Base-by-base conservation (phyloP, 2,888 invertebrate species). In the Steromphala cineraria region DNA sequence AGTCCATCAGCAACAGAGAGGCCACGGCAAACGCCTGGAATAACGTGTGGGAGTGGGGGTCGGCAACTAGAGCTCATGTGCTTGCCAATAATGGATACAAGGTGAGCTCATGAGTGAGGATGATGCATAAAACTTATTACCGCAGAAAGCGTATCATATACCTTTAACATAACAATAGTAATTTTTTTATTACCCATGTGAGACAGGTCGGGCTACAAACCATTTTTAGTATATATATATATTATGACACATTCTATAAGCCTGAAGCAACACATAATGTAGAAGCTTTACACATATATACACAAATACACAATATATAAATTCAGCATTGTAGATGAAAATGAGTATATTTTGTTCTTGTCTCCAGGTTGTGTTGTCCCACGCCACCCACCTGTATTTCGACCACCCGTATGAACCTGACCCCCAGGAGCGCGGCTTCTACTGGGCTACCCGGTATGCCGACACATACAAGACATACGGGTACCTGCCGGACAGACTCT, bases 11-110 rank as follows among this genome's bases (percentile, higher is more conserved):
- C 52, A 87, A 78, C 52, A 81, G 85, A 15, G 82, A 89, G 10
- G 85, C 90, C 15, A 88, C 85, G 67, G 87, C 85, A 5, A 87
- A 90, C 83, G 89, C 90, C 2, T 92, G 91, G 91, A 85, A 89
- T 55, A 90, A 87, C 74, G 85, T 89, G 0, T 90, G 88, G 87
- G 92, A 91, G 78, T 89, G 89, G n/a, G 90, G 87, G 0, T 76
- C 84, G 0, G 87, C 87, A 0, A 79, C 84, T 55, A 79, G 90
- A 15, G 87, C 91, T 5, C 86, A 90, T 75, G 81, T 85, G n/a
- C 83, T 91, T 55, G 92, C 92, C 17, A 92, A 92, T 74, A 83
- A 78, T 10, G 91, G 88, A 2, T 92, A 90, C 79, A 91, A 91
- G 91, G 91, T 92, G 76, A 67, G 71, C 78, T 62, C 10, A 8